Conservation (phyloP, 1,140 invertebrate species). For the Acyrthosiphon pisum region DNA sequence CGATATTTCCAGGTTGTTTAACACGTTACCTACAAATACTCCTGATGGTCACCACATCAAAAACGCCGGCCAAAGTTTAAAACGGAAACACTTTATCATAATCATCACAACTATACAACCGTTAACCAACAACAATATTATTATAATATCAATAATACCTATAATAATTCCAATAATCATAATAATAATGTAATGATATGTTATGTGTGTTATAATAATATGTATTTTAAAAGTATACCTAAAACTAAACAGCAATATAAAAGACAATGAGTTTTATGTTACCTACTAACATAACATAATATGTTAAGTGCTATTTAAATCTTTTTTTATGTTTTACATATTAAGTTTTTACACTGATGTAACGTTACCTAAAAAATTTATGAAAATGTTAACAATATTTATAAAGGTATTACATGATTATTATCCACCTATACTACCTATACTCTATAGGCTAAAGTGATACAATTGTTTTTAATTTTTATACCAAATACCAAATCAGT, state of each 20-base stretch:
- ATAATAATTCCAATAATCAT: not conserved
- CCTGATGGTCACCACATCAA: conserved; percentile 32
- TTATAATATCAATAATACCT: too few species aligned
- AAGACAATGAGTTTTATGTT: not conserved
- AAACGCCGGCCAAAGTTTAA: conserved; percentile 46
- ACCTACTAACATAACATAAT: not conserved
- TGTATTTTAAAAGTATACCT: not conserved
- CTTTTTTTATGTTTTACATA: not conserved
- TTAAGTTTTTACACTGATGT: not conserved
- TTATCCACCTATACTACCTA: not conserved
- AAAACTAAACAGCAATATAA: not conserved
- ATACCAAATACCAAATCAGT: conserved; percentile 23
- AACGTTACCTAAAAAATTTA: not conserved
- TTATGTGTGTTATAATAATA: not conserved
- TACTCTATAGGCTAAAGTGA: not conserved
- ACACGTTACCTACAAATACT: conserved; percentile 45
- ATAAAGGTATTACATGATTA: not conserved
- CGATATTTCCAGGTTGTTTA: not conserved
- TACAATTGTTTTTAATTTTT: not conserved
- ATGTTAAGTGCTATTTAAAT: not conserved
- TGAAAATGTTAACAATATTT: not conserved
- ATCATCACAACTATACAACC: not conserved
- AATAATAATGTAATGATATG: not conserved
- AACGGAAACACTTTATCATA: not conserved
- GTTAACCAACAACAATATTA: not conserved